These are phyloP conservation scores for Oreochromis grahami DNA, from an alignment of 2,797 vertebrate genomes.

Conservation along the genomic window DNA sequence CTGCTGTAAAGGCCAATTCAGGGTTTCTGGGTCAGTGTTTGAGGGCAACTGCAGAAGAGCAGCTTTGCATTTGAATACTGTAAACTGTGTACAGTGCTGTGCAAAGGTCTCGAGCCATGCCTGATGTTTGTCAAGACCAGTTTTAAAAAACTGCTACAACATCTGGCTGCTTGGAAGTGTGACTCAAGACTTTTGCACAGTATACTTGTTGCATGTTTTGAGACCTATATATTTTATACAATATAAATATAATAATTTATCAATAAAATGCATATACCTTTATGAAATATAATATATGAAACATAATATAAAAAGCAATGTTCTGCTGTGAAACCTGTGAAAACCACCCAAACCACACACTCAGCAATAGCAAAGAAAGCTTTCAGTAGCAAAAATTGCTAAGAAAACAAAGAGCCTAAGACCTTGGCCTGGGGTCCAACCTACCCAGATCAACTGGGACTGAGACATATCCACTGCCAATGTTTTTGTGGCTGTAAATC, in stretches of 20 bases:
- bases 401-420: neutral
- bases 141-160: accelerated
- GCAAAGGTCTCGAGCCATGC: neutral
- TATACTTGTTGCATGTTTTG: neutral
- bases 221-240: accelerated
- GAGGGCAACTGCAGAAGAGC: neutral
- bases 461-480: neutral
- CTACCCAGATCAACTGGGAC: neutral
- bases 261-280: neutral
- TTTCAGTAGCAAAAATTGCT: neutral
- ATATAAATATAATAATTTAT: neutral
- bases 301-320: neutral
- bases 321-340: neutral
- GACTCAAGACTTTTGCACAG: neutral
- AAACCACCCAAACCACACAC: neutral
- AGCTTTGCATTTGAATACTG: neutral
- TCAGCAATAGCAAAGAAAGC: neutral
- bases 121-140: neutral
- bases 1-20: neutral
- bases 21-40: neutral
- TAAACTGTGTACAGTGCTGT: neutral
- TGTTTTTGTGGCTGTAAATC: neutral
- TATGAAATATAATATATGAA: neutral
- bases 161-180: neutral
- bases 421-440: too few relatives aligned